Evolutionary conservation across 1,140 invertebrate genomes (phyloP), one percentile per base, ranked within the genome.

Genomic region (Phocides pigmalion): DNA sequence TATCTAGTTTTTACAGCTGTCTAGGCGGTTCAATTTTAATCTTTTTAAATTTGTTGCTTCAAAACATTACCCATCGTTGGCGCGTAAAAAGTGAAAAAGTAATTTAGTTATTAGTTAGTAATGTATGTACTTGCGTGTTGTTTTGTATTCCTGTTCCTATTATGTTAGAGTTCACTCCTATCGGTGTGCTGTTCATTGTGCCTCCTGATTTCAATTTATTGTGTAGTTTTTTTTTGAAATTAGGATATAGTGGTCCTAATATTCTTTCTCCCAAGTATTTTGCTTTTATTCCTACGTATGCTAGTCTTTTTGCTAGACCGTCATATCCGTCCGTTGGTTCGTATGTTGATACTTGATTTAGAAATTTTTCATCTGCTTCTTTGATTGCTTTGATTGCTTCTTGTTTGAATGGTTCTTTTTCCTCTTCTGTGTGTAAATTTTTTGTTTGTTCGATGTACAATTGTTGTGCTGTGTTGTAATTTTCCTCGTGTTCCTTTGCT

Each of bases 401-500:
- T 20, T 22, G 4, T 20, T 19, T 46, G 19, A n/a, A 46, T n/a
- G 17, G 6, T 46, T 46, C 44, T 20, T n/a, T 46, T 20, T 46
- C 44, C 8, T 20, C 0, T 46, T 46, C 19, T 0, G 44, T 46
- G n/a, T 3, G 3, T 20, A 46, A 22, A 46, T 46, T 20, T 46
- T 20, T 46, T 22, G 17, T 46, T 46, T 46, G 44, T 46, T 46
- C 25, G 4, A 4, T 4, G 9, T 46, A 49, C 25, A 1, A 6
- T 49, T 49, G 46, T 49, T 49, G 0, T 22, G 12, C 4, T 12
- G 25, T 11, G n/a, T 46, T 20, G n/a, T 46, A 46, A n/a, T 46
- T 22, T 20, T 46, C 0, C 20, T 63, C 61, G 47, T 63, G 61
- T 51, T 63, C 37, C 44, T 42, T 19, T 17, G 49, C 61, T 35